These are phyloP conservation scores for Strix uralensis DNA, from an alignment of 2,113 vertebrate species.

Conservation along the genomic window DNA sequence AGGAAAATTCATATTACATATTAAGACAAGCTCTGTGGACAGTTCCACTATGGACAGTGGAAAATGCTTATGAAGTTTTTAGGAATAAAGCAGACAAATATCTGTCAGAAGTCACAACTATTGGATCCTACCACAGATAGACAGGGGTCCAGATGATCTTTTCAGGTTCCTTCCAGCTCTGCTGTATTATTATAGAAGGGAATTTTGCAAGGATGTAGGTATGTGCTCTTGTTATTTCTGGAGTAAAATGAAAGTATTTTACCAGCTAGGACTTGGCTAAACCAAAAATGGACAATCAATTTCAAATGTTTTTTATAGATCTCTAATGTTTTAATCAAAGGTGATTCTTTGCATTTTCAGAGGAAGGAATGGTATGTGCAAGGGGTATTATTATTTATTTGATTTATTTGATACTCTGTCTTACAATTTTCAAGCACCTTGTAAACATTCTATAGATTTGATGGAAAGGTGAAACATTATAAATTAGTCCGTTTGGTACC, in stretches of 20 bases:
- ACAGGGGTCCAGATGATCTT: background rate
- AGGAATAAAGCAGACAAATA: background rate
- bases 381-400: background rate
- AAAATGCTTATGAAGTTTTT: background rate
- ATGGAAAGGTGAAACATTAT: background rate
- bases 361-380: background rate
- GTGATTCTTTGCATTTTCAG: background rate
- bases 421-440: background rate
- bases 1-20: background rate
- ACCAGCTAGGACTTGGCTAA: background rate
- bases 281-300: background rate
- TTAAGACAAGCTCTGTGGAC: background rate
- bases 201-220: background rate
- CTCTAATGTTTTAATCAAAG: background rate
- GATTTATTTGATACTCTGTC: background rate
- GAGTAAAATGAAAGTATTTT: background rate
- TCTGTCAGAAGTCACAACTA: background rate
- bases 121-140: background rate
- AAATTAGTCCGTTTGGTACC: background rate
- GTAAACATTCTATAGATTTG: background rate
- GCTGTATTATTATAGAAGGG: background rate
- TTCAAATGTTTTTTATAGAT: background rate
- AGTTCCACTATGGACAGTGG: background rate
- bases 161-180: background rate
- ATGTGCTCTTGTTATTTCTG: background rate